Conservation (phyloP, 2,888 invertebrate species). For the Serrognathus titanus region DNA sequence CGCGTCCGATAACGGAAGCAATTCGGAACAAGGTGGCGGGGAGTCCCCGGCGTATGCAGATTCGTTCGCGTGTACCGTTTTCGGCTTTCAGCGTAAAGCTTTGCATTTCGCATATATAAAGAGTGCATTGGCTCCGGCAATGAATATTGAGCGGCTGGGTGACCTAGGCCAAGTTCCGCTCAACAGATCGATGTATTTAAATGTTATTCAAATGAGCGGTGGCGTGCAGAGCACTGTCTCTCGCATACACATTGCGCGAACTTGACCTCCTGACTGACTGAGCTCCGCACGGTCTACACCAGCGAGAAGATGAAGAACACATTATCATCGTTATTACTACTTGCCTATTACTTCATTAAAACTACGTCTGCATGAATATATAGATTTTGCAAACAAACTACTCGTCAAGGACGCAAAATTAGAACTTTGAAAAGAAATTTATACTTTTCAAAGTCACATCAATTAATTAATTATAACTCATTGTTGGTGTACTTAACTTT, state of each 20-base stretch:
- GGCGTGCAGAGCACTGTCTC: slow-evolving; percentile 28
- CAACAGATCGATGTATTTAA: slow-evolving; percentile 36
- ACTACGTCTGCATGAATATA: neutral
- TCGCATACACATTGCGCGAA: slow-evolving; percentile 29
- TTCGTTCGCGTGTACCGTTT: neutral
- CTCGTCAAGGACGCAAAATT: too few species aligned
- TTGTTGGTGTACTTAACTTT: too few species aligned
- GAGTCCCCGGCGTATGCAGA: neutral
- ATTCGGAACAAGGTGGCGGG: neutral
- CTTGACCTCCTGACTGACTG: slow-evolving; percentile 33
- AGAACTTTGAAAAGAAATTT: too few species aligned
- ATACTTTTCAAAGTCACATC: too few species aligned
- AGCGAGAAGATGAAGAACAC: slow-evolving; percentile 2
- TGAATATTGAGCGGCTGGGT: slow-evolving; percentile 27
- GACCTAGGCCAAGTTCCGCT: slow-evolving; percentile 36
- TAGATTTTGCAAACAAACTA: too few species aligned
- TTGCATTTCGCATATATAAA: slow-evolving; percentile 22
- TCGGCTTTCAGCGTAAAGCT: slow-evolving; percentile 3
- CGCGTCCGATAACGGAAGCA: neutral
- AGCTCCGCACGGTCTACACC: slow-evolving; percentile 13
- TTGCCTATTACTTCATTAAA: slow-evolving; percentile 15
- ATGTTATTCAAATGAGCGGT: slow-evolving; percentile 38
- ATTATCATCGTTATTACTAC: neutral
- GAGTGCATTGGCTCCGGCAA: slow-evolving; percentile 28
- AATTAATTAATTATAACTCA: too few species aligned